Evolutionary conservation across 1,140 invertebrate species (phyloP).

Genomic region (Drosophila kohkoa): DNA sequence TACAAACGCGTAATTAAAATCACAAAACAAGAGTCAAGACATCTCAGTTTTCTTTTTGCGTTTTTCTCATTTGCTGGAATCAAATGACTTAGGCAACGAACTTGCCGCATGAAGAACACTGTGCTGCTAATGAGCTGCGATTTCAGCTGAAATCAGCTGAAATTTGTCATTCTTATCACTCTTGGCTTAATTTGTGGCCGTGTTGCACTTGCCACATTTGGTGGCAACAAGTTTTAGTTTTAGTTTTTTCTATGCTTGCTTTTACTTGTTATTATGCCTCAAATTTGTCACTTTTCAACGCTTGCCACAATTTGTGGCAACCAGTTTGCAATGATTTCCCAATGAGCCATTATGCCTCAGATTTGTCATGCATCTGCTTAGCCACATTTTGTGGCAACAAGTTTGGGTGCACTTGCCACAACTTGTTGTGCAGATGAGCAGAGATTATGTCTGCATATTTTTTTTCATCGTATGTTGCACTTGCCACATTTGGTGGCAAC

Average conservation of each 20-base stretch:
- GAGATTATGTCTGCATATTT: background rate
- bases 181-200: slow-evolving; percentile 4
- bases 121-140: slow-evolving; percentile 1
- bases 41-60: background rate
- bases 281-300: slow-evolving; percentile 1
- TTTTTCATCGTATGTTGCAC: background rate
- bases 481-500: background rate
- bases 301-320: slow-evolving; percentile 13
- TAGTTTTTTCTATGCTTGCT: background rate
- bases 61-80: slow-evolving; percentile 39
- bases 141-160: background rate
- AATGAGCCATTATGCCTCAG: background rate
- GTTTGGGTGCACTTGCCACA: background rate
- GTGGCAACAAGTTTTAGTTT: slow-evolving; percentile 20
- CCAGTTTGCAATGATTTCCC: background rate
- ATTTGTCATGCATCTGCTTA: background rate
- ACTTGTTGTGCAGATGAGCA: background rate
- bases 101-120: slow-evolving; percentile 30
- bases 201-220: slow-evolving; percentile 6
- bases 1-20: slow-evolving; percentile 28
- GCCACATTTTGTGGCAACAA: slow-evolving; percentile 3
- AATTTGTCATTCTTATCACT: slow-evolving; percentile 17
- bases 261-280: background rate
- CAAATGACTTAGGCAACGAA: slow-evolving; percentile 77
- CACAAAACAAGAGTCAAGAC: background rate